Evolutionary conservation across 2,797 vertebrate genomes (phyloP).

Genomic region (Taeniopygia guttata): DNA sequence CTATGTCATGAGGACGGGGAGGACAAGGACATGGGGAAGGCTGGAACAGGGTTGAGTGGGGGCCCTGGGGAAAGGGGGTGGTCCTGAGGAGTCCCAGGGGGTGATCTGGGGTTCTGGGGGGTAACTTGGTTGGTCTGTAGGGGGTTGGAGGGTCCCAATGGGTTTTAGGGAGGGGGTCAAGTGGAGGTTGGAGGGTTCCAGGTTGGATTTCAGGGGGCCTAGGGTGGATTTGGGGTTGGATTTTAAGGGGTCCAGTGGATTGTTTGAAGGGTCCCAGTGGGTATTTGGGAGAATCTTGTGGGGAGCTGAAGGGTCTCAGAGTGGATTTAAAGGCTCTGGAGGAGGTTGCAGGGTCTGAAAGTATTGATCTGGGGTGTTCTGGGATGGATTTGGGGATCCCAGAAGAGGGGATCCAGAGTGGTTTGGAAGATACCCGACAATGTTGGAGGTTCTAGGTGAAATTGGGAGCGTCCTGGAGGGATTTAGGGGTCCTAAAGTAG

Average conservation of each 20-base stretch:
- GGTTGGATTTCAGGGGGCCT: not conserved
- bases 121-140: not conserved
- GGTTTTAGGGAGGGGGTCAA: too few species aligned
- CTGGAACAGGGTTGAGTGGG: not conserved
- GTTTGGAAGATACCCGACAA: not conserved
- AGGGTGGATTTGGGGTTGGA: not conserved
- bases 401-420: not conserved
- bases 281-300: not conserved
- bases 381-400: not conserved
- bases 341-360: not conserved
- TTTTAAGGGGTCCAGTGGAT: not conserved
- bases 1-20: not conserved
- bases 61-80: not conserved
- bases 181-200: not conserved
- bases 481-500: too few species aligned
- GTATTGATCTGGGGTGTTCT: not conserved
- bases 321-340: not conserved
- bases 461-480: too few species aligned
- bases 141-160: not conserved
- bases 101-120: too few species aligned
- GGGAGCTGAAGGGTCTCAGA: not conserved
- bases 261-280: not conserved
- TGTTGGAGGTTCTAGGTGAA: too few species aligned
- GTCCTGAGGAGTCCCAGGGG: not conserved
- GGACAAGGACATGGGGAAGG: not conserved